Base-by-base conservation (phyloP, 2,113 vertebrate species). In the Apteryx mantelli region DNA sequence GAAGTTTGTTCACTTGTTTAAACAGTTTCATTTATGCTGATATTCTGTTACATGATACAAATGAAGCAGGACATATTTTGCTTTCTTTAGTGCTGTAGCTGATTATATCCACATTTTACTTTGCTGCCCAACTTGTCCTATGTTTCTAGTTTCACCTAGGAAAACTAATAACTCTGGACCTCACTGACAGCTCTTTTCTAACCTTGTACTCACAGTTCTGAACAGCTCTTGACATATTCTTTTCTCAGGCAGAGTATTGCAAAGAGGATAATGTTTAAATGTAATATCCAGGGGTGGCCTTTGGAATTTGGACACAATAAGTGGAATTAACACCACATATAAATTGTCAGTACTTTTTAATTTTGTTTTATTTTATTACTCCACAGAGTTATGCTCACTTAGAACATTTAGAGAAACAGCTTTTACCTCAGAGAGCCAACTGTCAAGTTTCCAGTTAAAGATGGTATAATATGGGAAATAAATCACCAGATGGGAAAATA, bases 81-180 rank as follows among this genome's bases (percentile, higher is more conserved):
- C 30, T 92, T 74, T 86, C 20, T 6, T 89, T 77, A 46, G 18
- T 76, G 17, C 19, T 90, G 48, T 86, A 65, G 14, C 9, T 77
- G 56, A 70, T 91, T 88, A 77, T 50, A 48, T 69, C 20, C 60
- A 58, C 15, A 55, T 91, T 95, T 94, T 61, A 32, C 12, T 75
- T 94, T 89, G 9, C 46, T 93, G 32, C 36, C 8, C 34, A 75
- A 12, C 17, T 94, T 89, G 17, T 65, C 71, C 20, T 20, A 1
- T 74, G 28, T 55, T 86, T 91, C 24, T 42, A 61, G 11, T 78
- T 91, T 92, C 25, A 86, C 26, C 5, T 10, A 95, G 36, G 55
- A 95, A 84, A 93, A 4, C 14, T 44, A 95, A 53, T 74, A 90
- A 89, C 85, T 95, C 77, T 83, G 89, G 71, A 93, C 65, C 48